Evolutionary conservation across 2,797 vertebrate species (phyloP).

Genomic region (Chelidonichthys spinosus): DNA sequence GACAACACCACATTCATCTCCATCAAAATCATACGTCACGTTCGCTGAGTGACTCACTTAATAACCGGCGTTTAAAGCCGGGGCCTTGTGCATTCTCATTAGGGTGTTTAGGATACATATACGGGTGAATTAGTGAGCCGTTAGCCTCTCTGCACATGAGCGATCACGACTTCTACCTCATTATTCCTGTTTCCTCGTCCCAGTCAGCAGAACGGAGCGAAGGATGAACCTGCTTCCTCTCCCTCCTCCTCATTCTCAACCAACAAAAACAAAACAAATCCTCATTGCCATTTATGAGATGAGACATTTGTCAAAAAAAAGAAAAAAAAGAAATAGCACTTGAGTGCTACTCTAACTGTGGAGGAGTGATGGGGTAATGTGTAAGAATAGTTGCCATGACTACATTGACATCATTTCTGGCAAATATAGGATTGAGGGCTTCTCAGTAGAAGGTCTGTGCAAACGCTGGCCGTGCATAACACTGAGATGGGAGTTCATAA

Average conservation of each 20-base stretch:
- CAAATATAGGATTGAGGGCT: slow-evolving; percentile 85
- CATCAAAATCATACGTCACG: slow-evolving; percentile 15
- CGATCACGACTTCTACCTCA: slow-evolving; percentile 38
- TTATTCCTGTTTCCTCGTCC: slow-evolving; percentile 31
- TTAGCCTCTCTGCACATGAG: slow-evolving; percentile 33
- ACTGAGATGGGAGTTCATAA: slow-evolving; percentile 31
- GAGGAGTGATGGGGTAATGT: slow-evolving; percentile 82
- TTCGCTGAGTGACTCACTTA: slow-evolving; percentile 10
- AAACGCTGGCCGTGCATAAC: slow-evolving; percentile 32
- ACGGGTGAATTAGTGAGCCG: slow-evolving; percentile 17
- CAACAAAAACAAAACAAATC: slow-evolving; percentile 10
- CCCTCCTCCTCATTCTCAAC: slow-evolving; percentile 38
- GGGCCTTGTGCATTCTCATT: slow-evolving; percentile 1
- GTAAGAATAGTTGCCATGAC: slow-evolving; percentile 92
- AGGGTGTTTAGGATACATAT: slow-evolving; percentile 25
- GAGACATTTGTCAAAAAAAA: slow-evolving; percentile 77
- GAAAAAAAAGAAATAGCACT: slow-evolving; percentile 66
- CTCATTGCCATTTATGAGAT: slow-evolving; percentile 71
- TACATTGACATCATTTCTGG: slow-evolving; percentile 90
- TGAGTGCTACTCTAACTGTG: slow-evolving; percentile 85
- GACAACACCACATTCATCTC: slow-evolving; percentile 20
- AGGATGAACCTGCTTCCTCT: slow-evolving; percentile 11
- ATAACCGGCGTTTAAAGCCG: background rate
- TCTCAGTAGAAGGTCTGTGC: slow-evolving; percentile 83
- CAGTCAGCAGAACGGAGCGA: slow-evolving; percentile 35